phyloP scores from a whole-genome alignment of 2,888 invertebrate species.

The Luffia ferchaultella region DNA sequence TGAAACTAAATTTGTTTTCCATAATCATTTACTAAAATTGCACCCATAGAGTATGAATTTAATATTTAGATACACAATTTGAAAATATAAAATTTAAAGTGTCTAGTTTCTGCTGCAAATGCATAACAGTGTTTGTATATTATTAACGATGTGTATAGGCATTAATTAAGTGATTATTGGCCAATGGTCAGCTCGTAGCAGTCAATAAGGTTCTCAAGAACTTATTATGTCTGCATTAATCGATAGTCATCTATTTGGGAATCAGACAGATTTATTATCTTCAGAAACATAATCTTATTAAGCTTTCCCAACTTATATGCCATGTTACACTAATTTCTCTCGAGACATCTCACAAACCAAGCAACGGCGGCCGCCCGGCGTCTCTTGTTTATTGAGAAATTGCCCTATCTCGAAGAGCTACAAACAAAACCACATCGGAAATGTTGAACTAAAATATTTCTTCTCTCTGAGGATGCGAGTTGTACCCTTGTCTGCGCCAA shows the following conservation, averaged over 20 bases:
- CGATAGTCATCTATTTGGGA: background rate
- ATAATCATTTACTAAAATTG: no score
- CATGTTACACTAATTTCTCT: conserved; percentile 60
- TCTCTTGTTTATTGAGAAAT: conserved; percentile 61
- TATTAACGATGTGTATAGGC: no score
- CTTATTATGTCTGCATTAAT: background rate
- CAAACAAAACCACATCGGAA: conserved; percentile 63
- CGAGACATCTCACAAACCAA: conserved; percentile 55
- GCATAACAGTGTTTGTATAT: no score
- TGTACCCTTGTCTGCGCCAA: conserved; percentile 61
- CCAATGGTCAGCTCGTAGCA: background rate
- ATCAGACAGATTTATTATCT: background rate
- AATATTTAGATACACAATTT: no score
- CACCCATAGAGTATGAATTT: no score
- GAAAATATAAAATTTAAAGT: no score
- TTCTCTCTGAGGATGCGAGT: conserved; percentile 57
- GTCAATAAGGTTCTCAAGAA: background rate
- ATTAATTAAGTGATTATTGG: no score
- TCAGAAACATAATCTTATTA: conserved; percentile 43
- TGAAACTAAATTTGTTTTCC: no score
- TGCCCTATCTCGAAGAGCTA: conserved; percentile 62
- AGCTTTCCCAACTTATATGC: conserved; percentile 45
- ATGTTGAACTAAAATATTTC: conserved; percentile 63
- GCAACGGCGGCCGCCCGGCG: conserved; percentile 46
- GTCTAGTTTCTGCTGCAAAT: no score